A percentile compares a stretch with the other conserved stretches of the same genome.
phyloP scores from a whole-genome alignment of 1,140 invertebrate genomes.

The Listronotus oregonensis region DNA sequence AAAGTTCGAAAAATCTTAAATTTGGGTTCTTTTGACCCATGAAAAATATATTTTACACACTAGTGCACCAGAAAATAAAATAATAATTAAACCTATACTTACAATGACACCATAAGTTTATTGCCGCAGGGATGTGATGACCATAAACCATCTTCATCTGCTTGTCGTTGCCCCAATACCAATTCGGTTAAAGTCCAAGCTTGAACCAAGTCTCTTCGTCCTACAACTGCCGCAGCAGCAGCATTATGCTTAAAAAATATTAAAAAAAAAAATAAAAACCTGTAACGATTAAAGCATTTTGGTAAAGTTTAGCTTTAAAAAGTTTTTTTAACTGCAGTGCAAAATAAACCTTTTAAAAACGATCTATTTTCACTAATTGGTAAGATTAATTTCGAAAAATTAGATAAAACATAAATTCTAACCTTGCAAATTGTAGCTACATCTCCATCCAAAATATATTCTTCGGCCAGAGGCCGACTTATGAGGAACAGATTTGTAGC shows the following conservation, averaged over 20 bases:
- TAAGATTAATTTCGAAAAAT: no score
- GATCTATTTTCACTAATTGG: no score
- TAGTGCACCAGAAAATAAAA: no score
- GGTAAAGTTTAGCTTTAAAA: no score
- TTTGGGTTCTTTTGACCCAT: no score
- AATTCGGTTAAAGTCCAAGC: slow-evolving; percentile 82
- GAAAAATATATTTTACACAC: no score
- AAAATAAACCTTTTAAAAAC: no score
- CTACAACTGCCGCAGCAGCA: slow-evolving; percentile 71
- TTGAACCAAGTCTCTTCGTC: slow-evolving; percentile 81
- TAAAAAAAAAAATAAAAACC: no score
- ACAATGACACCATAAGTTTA: slow-evolving; percentile 83
- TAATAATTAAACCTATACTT: slow-evolving; percentile 50
- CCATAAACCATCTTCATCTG: slow-evolving; percentile 74
- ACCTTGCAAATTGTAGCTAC: slow-evolving; percentile 72
- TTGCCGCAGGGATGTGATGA: slow-evolving; percentile 83
- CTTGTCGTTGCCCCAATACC: slow-evolving; percentile 64
- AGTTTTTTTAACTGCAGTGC: no score
- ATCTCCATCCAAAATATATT: slow-evolving; percentile 75
- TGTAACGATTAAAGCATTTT: no score
- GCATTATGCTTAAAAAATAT: slow-evolving; percentile 67
- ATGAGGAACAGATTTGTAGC: slow-evolving; percentile 77
- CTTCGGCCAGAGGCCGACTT: slow-evolving; percentile 77
- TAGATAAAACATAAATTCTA: neutral
- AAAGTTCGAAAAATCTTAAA: no score